Evolutionary conservation across 2,797 vertebrate species (phyloP), one percentile per base, ranked within the genome.

Genomic region (Erethizon dorsatum): DNA sequence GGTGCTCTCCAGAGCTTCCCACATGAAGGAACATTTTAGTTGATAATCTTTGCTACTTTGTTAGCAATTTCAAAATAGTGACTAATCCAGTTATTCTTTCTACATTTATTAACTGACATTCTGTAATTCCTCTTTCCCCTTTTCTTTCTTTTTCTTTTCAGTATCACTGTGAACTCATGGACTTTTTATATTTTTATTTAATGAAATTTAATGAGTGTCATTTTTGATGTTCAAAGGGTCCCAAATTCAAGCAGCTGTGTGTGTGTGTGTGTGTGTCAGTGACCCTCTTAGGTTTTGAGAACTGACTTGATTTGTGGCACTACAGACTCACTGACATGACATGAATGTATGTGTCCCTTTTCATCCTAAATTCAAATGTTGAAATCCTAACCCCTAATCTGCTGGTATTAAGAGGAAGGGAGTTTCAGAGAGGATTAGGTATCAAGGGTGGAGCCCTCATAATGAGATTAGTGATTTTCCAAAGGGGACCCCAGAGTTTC

Each of bases 1-100:
- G 13, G 15, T 50, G 4, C 41, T 87, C 57, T 82, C 20, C 1
- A 50, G 52, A 37, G 31, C 41, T 50, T 52, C 69, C 65, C 24
- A 54, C 20, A 28, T 1, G 6, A 73, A 80, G 65, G 2, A 0
- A 57, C 11, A 28, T 54, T 77, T 69, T 69, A 13, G 31, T 13
- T 71, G 69, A 61, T n/a, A 75, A 45, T 50, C 37, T 94, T 65
- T 89, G 50, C 6, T 59, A 65, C 45, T 63, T 63, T 79, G 83
- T 56, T n/a, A 90, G n/a, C 71, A 93, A 73, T 84, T 88, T 89
- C 22, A 78, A 93, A 91, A 82, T 56, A 69, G 50, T 10, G 59
- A n/a, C n/a, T 56, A 67, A 77, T 28, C 52, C 65, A 4, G 37
- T 63, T 18, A 47, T 77, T 47, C 22, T 22, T 57, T 93, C 28